Conservation (phyloP, 2,113 vertebrate genomes). For the Erinaceus europaeus region DNA sequence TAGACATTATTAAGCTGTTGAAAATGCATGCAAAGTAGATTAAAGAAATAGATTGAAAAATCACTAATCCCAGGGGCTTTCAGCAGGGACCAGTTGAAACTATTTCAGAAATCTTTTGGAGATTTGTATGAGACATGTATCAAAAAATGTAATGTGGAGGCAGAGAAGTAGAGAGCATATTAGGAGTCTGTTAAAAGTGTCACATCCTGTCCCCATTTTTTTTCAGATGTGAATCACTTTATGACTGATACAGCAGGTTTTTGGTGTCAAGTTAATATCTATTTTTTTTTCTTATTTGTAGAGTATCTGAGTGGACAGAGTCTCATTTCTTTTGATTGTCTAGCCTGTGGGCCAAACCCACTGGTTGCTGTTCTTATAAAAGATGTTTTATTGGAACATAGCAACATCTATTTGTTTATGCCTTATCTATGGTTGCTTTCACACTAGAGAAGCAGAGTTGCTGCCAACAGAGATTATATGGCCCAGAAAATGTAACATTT, state of each 20-base stretch:
- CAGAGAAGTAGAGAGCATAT: background rate
- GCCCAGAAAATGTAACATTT: background rate
- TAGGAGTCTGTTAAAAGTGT: background rate
- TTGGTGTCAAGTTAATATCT: background rate
- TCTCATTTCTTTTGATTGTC: constrained; percentile 26
- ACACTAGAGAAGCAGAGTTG: background rate
- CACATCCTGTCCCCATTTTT: background rate
- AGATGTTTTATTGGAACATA: background rate
- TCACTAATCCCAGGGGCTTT: constrained; percentile 69
- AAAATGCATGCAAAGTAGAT: constrained; percentile 58
- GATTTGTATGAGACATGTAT: background rate
- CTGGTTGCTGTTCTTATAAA: background rate
- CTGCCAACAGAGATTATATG: background rate
- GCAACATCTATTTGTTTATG: background rate
- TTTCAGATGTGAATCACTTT: constrained; percentile 1
- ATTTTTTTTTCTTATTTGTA: background rate
- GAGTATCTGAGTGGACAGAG: background rate
- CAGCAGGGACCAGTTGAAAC: constrained; percentile 43
- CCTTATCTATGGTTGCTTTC: background rate
- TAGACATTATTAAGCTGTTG: constrained; percentile 42
- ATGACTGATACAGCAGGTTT: background rate
- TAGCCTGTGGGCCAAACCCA: background rate
- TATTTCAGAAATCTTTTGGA: constrained; percentile 38
- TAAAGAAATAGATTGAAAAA: constrained; percentile 63
- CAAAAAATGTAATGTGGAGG: background rate